A percentile compares a stretch with the other conserved stretches of the same genome.
Conservation (phyloP, 2,113 vertebrate genomes). For the Cacatua alba region DNA sequence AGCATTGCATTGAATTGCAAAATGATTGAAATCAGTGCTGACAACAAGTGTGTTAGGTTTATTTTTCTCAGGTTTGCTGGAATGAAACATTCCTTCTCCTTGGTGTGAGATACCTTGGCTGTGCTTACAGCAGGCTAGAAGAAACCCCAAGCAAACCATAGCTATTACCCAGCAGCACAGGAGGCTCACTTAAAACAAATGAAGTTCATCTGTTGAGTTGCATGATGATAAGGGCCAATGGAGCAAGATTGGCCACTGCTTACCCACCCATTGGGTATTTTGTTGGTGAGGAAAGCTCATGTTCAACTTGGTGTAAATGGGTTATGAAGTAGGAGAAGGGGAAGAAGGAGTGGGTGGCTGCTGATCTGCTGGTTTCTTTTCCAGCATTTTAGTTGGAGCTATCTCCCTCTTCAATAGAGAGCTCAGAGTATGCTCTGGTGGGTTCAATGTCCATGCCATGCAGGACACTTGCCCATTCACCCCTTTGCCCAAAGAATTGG, state of each 20-base stretch:
- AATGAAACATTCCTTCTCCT: neutral
- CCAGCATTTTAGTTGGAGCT: neutral
- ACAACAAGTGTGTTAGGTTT: neutral
- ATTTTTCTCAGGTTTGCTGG: constrained; percentile 1
- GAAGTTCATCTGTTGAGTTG: neutral
- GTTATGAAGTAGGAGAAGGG: neutral
- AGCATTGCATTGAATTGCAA: neutral
- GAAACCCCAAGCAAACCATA: neutral
- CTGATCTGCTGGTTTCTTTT: neutral
- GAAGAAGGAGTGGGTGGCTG: neutral
- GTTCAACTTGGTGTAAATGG: neutral
- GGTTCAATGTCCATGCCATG: neutral
- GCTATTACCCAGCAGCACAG: neutral
- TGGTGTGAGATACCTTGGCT: neutral
- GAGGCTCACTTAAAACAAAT: neutral
- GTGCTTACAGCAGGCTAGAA: neutral
- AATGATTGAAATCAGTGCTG: constrained; percentile 11
- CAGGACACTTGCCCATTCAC: neutral
- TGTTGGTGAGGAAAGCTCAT: neutral
- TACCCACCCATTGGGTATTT: neutral
- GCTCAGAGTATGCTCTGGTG: neutral
- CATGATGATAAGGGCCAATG: neutral
- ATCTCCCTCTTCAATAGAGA: neutral
- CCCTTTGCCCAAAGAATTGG: neutral
- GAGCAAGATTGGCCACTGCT: neutral